Base-by-base conservation (phyloP, 2,888 invertebrate genomes). In the Hanleya hanleyi region DNA sequence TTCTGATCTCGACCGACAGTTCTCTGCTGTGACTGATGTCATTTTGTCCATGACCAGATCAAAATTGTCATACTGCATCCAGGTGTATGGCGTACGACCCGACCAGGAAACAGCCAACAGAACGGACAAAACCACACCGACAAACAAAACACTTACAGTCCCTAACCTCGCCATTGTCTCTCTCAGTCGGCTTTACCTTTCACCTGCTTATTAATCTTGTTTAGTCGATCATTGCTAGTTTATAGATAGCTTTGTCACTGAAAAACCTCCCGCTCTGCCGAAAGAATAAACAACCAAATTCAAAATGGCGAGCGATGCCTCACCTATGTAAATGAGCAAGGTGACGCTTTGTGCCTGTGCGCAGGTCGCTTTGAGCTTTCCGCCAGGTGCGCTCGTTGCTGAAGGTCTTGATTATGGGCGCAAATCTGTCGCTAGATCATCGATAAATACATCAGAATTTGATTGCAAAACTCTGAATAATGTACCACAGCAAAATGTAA, bases 21-120 rank as follows among this genome's bases (percentile, higher is more conserved):
- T 99, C 69, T 97, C 96, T 0, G 93, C 92, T 70, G 93, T 95
- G 3, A 98, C 95, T 89, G 94, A 94, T 87, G 96, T 95, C 92
- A 97, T 94, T 91, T 93, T 94, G 65, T 94, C 93, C 84, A 95
- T 94, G 76, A 98, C 93, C 91, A 96, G 95, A 89, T 98, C 98
- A 87, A 97, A 97, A 67, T 94, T 92, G 92, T 99, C 98, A 74
- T 95, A 93, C 29, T 94, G 92, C 92, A 97, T 96, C 97, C 98
- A 98, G 87, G 96, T 96, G 75, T 84, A 90, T 0, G 89, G 86
- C n/a, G 70, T 69, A 47, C 62, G 75, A n/a, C n/a, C n/a, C n/a
- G n/a, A n/a, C n/a, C n/a, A n/a, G n/a, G n/a, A n/a, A n/a, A n/a
- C n/a, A n/a, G n/a, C n/a, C n/a, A n/a, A n/a, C n/a, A n/a, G n/a